Conservation (phyloP, 1,140 invertebrate species). For the Drosophila fuyamai region DNA sequence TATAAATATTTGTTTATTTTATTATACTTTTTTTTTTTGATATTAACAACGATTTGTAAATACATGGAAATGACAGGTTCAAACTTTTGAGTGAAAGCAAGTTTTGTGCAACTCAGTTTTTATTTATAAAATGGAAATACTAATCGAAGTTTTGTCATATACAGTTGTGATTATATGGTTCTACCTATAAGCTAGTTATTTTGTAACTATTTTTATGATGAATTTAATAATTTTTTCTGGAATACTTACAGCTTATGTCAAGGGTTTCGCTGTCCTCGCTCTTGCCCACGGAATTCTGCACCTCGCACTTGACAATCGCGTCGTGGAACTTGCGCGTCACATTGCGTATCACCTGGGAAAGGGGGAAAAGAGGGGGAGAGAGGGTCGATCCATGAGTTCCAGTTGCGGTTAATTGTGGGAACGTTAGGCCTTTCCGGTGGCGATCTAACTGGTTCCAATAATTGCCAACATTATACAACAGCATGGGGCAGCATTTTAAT, state of each 20-base stretch:
- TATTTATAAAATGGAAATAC: too few species aligned
- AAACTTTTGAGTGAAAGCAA: neutral
- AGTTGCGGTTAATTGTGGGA: slow-evolving; percentile 66
- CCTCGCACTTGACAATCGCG: slow-evolving; percentile 92
- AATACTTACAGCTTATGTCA: slow-evolving; percentile 90
- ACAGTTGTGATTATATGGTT: too few species aligned
- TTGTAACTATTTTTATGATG: too few species aligned
- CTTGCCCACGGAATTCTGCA: slow-evolving; percentile 91
- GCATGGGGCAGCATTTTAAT: slow-evolving; percentile 47
- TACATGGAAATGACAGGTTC: neutral
- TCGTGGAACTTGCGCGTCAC: slow-evolving; percentile 90
- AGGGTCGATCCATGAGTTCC: slow-evolving; percentile 6
- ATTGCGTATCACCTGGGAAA: slow-evolving; percentile 86
- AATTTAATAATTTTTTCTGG: too few species aligned
- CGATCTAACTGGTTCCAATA: slow-evolving; percentile 67
- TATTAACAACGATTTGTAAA: neutral
- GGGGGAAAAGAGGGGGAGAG: neutral
- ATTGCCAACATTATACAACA: slow-evolving; percentile 70
- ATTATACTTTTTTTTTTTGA: neutral
- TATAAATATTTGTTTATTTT: neutral
- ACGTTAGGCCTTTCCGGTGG: slow-evolving; percentile 72
- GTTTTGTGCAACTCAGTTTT: too few species aligned
- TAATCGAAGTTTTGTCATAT: too few species aligned
- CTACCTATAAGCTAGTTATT: too few species aligned
- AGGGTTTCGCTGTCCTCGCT: slow-evolving; percentile 91